These are phyloP conservation scores for Brevimyrus niger DNA, from an alignment of 2,113 vertebrate species.

Conservation along the genomic window DNA sequence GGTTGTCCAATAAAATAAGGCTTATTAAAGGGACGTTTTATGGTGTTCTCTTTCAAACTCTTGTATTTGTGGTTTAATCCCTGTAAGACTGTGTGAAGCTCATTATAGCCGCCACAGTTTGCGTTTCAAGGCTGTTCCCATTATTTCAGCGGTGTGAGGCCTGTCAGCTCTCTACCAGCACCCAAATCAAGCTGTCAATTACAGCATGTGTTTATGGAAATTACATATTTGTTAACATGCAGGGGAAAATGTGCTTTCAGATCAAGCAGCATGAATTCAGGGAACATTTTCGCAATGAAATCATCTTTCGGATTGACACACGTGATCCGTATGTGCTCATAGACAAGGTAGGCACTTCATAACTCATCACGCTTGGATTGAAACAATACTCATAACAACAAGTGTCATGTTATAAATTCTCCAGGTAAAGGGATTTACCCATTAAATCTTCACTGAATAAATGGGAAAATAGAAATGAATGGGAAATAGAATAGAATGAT, in stretches of 20 bases:
- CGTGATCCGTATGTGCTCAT: slow-evolving; percentile 59
- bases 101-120: background rate
- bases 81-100: slow-evolving; percentile 11
- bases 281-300: slow-evolving; percentile 67
- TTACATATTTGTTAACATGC: slow-evolving; percentile 74
- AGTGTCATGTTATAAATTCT: background rate
- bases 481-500: background rate
- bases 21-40: slow-evolving; percentile 9
- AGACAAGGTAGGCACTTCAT: slow-evolving; percentile 57
- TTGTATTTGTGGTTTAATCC: slow-evolving; percentile 7
- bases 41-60: slow-evolving; percentile 2
- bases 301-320: slow-evolving; percentile 60
- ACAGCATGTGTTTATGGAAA: slow-evolving; percentile 69
- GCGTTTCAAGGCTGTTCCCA: background rate
- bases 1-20: slow-evolving; percentile 3
- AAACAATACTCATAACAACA: background rate
- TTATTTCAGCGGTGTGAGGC: background rate
- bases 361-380: background rate
- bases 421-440: background rate
- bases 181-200: slow-evolving; percentile 71
- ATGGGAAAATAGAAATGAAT: background rate
- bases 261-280: slow-evolving; percentile 64
- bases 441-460: background rate
- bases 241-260: slow-evolving; percentile 66
- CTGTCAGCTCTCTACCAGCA: slow-evolving; percentile 48